Percentiles rank a stretch among this genome's conserved stretches.
Conservation (phyloP, 2,888 invertebrate genomes). For the Osmoderma eremita region DNA sequence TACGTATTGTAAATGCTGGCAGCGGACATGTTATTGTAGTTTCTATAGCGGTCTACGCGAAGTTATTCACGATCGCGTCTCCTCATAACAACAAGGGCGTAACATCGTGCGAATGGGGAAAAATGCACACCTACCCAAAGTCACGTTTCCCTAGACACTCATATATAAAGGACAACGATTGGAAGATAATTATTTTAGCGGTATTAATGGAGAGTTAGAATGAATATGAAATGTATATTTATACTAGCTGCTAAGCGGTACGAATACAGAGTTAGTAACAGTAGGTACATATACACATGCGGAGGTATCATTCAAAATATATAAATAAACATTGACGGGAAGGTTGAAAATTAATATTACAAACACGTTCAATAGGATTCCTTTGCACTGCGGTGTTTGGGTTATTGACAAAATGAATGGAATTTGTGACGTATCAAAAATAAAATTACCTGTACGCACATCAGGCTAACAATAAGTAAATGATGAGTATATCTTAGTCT, state of each 20-base stretch:
- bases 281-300: too few species aligned
- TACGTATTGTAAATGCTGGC: not conserved
- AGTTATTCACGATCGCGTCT: slow-evolving; percentile 20
- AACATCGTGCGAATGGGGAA: slow-evolving; percentile 1
- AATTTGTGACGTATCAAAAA: too few species aligned
- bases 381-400: too few species aligned
- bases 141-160: slow-evolving; percentile 7
- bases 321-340: too few species aligned
- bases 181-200: slow-evolving; percentile 22
- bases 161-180: not conserved
- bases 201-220: slow-evolving; percentile 11
- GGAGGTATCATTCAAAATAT: too few species aligned
- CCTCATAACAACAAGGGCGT: slow-evolving; percentile 21
- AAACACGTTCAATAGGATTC: too few species aligned
- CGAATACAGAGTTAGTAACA: too few species aligned
- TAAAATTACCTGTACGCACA: too few species aligned
- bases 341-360: too few species aligned
- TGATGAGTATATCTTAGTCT: too few species aligned
- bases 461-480: too few species aligned
- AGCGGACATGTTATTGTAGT: slow-evolving; percentile 1
- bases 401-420: too few species aligned
- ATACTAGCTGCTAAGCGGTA: not conserved
- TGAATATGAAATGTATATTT: slow-evolving; percentile 7
- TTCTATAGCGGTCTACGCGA: not conserved
- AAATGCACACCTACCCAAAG: slow-evolving; percentile 14